These are phyloP conservation scores for Ips typographus DNA, from an alignment of 1,140 invertebrate genomes.

Conservation along the genomic window DNA sequence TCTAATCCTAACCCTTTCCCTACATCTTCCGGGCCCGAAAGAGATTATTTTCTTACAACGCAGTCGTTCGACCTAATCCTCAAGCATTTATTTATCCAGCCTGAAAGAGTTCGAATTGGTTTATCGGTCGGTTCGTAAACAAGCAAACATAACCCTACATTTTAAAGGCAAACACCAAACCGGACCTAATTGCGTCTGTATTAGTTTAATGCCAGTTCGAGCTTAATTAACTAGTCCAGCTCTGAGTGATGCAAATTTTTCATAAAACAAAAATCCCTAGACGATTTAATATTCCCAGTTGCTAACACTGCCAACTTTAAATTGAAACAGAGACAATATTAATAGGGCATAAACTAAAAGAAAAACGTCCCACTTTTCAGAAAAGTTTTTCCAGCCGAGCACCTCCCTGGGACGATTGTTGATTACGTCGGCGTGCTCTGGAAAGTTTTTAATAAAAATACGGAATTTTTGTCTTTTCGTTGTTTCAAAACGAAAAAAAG, in stretches of 20 bases:
- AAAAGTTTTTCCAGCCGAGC: conserved; percentile 12
- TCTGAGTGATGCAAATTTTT: not conserved
- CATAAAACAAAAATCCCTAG: conserved; percentile 19
- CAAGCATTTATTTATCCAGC: conserved; percentile 9
- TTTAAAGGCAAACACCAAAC: too few relatives aligned
- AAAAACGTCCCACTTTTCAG: conserved; percentile 32
- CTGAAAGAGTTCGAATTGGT: not conserved
- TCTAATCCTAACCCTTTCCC: conserved; percentile 4
- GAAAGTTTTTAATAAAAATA: conserved; percentile 30
- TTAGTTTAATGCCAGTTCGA: too few relatives aligned
- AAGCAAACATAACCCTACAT: too few relatives aligned
- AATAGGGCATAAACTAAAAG: conserved; percentile 35
- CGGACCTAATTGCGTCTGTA: too few relatives aligned
- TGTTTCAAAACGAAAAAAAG: too few relatives aligned
- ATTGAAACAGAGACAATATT: conserved; percentile 37
- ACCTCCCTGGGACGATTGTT: conserved; percentile 30
- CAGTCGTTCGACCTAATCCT: not conserved
- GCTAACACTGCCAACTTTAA: conserved; percentile 33
- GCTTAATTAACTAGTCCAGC: too few relatives aligned
- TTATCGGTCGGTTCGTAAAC: too few relatives aligned
- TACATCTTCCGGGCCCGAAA: not conserved
- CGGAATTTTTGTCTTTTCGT: conserved; percentile 1
- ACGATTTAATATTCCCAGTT: conserved; percentile 35
- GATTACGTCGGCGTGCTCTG: conserved; percentile 20
- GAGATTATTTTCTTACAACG: conserved; percentile 3